phyloP scores from a whole-genome alignment of 2,888 invertebrate genomes.

The Alitta virens region DNA sequence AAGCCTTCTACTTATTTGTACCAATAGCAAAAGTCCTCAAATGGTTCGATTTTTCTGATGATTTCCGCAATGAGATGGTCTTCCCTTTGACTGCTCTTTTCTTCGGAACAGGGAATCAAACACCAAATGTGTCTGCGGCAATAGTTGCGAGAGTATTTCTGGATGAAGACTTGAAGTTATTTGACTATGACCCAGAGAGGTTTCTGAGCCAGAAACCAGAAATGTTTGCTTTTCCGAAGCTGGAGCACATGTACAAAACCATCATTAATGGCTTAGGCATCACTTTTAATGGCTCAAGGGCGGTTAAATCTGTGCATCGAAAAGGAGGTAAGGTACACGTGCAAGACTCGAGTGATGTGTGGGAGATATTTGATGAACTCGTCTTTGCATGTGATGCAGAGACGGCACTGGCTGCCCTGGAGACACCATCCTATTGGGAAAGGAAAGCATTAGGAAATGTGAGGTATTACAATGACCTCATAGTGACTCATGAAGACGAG shows the following conservation, averaged over 20 bases:
- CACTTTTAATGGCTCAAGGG: conserved; percentile 29
- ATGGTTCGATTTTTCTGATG: conserved; percentile 40
- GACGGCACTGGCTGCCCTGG: conserved; percentile 35
- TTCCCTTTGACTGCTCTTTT: conserved; percentile 43
- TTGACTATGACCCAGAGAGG: conserved; percentile 39
- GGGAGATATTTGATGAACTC: conserved; percentile 37
- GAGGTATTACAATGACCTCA: conserved; percentile 40
- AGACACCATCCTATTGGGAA: conserved; percentile 35
- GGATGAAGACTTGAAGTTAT: conserved; percentile 40
- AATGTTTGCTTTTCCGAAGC: conserved; percentile 44
- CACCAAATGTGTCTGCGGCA: conserved; percentile 41
- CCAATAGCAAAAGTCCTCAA: conserved; percentile 38
- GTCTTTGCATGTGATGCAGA: conserved; percentile 45
- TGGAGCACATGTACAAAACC: conserved; percentile 38
- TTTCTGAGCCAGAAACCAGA: conserved; percentile 40
- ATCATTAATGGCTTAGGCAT: conserved; percentile 32
- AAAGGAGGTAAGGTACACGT: conserved; percentile 30
- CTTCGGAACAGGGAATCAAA: conserved; percentile 45
- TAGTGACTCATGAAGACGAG: conserved; percentile 41
- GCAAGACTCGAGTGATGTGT: conserved; percentile 28
- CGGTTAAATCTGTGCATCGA: conserved; percentile 30
- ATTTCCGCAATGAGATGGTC: conserved; percentile 41
- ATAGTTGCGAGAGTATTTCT: conserved; percentile 43
- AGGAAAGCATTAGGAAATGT: conserved; percentile 38
- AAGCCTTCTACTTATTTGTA: conserved; percentile 38